A percentile compares a stretch with the other conserved stretches of the same genome.
phyloP scores from a whole-genome alignment of 1,140 invertebrate species.

The Hylaeus volcanicus region DNA sequence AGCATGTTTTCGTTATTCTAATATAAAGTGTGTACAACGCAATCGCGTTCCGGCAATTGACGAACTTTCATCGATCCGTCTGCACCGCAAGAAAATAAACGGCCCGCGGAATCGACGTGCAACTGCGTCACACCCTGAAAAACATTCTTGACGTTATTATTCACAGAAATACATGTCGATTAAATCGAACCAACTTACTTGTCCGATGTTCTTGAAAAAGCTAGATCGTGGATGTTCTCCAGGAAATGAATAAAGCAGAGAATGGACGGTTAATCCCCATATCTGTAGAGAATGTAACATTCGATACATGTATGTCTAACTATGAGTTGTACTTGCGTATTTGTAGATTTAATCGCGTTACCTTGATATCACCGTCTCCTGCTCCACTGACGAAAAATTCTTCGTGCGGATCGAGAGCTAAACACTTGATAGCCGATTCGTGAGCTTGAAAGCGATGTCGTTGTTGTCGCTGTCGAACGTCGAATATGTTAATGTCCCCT shows the following conservation, averaged over 20 bases:
- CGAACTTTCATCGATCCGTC: conserved; percentile 99
- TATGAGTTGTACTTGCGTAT: conserved; percentile 57
- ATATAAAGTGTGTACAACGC: conserved; percentile 78
- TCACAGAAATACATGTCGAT: background rate
- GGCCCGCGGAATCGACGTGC: conserved; percentile 90
- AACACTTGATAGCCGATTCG: conserved; percentile 95
- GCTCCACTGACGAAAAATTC: conserved; percentile 98
- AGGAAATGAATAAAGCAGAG: conserved; percentile 91
- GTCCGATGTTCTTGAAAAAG: conserved; percentile 97
- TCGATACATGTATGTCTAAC: background rate
- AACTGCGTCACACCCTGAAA: conserved; percentile 94
- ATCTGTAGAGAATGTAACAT: conserved; percentile 83
- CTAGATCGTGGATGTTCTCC: conserved; percentile 96
- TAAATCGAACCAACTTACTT: conserved; percentile 75
- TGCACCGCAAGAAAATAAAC: conserved; percentile 98
- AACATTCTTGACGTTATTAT: conserved; percentile 5
- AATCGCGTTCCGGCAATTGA: conserved; percentile 89
- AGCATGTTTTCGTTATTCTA: conserved; percentile 57
- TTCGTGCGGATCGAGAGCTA: conserved; percentile 96
- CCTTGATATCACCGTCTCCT: conserved; percentile 99
- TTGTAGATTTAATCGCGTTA: conserved; percentile 72
- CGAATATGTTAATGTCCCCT: conserved; percentile 97
- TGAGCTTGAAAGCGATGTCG: conserved; percentile 95
- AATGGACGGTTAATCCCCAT: conserved; percentile 93
- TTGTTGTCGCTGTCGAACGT: conserved; percentile 93